Percentiles rank a stretch among this genome's conserved stretches.
phyloP scores from a whole-genome alignment of 2,797 vertebrate species.

The Malurus leucopterus region DNA sequence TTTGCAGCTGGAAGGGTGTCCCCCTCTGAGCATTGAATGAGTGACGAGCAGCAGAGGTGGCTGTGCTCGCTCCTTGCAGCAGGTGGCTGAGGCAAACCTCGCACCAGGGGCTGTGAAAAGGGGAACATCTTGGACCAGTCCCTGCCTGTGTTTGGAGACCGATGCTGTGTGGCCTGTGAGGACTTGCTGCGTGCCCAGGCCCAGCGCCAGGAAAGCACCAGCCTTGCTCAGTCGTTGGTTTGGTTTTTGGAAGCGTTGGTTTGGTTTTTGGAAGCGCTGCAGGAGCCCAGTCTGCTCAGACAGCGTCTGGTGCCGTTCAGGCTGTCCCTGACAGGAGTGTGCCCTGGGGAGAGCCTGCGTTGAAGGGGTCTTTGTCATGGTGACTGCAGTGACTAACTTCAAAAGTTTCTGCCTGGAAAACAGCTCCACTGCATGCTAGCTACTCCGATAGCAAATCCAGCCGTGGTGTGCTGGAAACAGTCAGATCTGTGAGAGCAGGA shows the following conservation, averaged over 20 bases:
- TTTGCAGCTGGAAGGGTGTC: neutral
- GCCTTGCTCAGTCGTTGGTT: neutral
- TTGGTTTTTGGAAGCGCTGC: neutral
- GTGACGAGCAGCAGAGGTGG: neutral
- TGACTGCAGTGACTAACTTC: neutral
- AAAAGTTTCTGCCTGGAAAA: neutral
- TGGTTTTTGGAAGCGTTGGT: neutral
- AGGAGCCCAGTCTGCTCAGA: neutral
- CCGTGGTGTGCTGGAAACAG: neutral
- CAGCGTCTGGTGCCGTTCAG: accelerated
- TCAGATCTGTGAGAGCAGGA: neutral
- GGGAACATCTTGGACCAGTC: neutral
- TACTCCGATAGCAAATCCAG: neutral
- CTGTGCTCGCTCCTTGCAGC: neutral
- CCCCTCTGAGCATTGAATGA: neutral
- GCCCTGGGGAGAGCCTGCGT: neutral
- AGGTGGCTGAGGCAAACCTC: neutral
- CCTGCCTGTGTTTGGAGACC: neutral
- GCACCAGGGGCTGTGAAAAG: neutral
- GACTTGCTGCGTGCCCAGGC: neutral
- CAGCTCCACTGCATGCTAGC: accelerated
- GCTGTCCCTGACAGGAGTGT: neutral
- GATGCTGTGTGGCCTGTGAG: constrained; percentile 1
- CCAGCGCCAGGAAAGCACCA: neutral
- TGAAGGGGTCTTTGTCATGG: neutral